These are phyloP conservation scores for Agapostemon virescens DNA, from an alignment of 2,888 invertebrate species.

Conservation along the genomic window DNA sequence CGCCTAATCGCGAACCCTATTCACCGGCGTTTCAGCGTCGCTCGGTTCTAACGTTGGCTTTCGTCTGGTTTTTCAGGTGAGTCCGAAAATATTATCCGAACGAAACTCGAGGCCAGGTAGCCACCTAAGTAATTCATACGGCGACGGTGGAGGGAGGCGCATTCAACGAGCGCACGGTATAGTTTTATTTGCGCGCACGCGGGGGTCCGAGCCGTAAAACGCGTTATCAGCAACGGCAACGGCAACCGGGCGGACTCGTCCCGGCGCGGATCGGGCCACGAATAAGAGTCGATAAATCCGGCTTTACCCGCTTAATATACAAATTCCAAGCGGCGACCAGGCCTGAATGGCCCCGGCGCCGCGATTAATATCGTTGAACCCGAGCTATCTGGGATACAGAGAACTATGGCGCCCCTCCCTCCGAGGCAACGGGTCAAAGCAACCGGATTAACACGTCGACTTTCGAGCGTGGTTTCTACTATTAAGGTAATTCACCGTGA, in stretches of 20 bases:
- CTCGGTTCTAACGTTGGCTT: constrained; percentile 21
- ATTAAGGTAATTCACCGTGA: constrained; percentile 29
- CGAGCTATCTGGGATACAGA: constrained; percentile 21
- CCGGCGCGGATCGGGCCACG: constrained; percentile 38
- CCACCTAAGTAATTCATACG: constrained; percentile 48
- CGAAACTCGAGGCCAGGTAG: constrained; percentile 24
- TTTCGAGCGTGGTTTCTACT: constrained; percentile 25
- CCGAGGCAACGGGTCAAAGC: constrained; percentile 20
- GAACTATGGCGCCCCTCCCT: neutral
- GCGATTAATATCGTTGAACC: constrained; percentile 44
- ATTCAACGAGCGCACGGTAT: constrained; percentile 27
- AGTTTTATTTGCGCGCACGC: constrained; percentile 42
- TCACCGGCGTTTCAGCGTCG: neutral
- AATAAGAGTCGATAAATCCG: constrained; percentile 48
- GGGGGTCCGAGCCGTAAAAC: constrained; percentile 32
- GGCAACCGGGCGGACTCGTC: neutral
- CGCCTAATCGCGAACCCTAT: constrained; percentile 2
- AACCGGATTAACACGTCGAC: constrained; percentile 34
- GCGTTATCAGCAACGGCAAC: constrained; percentile 37
- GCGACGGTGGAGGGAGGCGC: neutral
- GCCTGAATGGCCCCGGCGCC: constrained; percentile 30
- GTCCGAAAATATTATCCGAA: constrained; percentile 48
- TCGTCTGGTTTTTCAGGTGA: constrained; percentile 70
- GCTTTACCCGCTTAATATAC: constrained; percentile 15
- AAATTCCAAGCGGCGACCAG: constrained; percentile 14